A percentile compares a stretch with the other conserved stretches of the same genome.
phyloP scores from a whole-genome alignment of 2,113 vertebrate genomes.

The Microtus richardsoni region DNA sequence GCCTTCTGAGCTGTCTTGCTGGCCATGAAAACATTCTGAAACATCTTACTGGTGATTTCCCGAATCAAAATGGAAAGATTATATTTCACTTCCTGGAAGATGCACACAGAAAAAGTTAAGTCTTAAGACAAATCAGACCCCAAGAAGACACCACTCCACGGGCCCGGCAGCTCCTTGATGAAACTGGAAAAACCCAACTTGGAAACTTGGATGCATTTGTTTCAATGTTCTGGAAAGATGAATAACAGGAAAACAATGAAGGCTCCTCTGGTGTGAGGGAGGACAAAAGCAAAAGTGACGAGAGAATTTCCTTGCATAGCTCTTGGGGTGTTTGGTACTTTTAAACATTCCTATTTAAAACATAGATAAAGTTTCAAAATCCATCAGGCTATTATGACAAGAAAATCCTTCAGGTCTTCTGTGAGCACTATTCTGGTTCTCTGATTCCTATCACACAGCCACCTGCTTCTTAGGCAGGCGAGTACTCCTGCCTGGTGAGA shows the following conservation, averaged over 20 bases:
- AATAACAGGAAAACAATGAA: not conserved
- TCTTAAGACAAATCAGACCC: not conserved
- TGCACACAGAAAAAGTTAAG: not conserved
- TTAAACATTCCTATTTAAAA: not conserved
- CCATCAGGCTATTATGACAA: not conserved
- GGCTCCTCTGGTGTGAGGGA: not conserved
- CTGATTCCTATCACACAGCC: not conserved
- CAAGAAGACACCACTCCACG: not conserved
- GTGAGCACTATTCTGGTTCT: not conserved
- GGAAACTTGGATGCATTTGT: not conserved
- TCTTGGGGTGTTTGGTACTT: not conserved
- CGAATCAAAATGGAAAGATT: not conserved
- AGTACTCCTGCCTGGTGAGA: not conserved
- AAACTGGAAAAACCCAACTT: not conserved
- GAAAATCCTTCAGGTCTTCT: not conserved
- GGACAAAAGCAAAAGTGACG: not conserved
- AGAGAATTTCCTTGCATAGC: not conserved
- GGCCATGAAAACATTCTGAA: not conserved
- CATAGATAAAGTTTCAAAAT: not conserved
- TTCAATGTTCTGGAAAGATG: not conserved
- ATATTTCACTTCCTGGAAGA: constrained; percentile 14
- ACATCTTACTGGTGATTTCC: not conserved
- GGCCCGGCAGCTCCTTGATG: not conserved
- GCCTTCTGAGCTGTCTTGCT: not conserved
- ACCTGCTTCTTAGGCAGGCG: not conserved